Base-by-base conservation (phyloP, 2,797 vertebrate species). In the Yasuhikotakia modesta region DNA sequence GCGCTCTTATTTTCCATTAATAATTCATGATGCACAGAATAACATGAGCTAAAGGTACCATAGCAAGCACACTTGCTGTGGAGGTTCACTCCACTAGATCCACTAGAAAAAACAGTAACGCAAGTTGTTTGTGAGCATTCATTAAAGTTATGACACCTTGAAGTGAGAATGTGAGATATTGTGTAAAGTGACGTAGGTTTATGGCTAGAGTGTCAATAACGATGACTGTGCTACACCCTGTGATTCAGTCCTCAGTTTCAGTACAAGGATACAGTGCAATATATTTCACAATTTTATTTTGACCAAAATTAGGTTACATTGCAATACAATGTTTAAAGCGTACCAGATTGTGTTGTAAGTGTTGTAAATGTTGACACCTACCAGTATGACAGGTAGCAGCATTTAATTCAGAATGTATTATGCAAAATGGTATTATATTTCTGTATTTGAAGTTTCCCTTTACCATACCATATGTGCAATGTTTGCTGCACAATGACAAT, bases 1-100 rank as follows among this genome's bases (percentile, higher is more conserved):
- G 78, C 85, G 58, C 58, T 8, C 27, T 74, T 76, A 63, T 46
- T 53, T 72, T 82, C 68, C 73, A 82, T 82, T 58, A 50, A 30
- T 72, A 46, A 81, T 63, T 68, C 46, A 69, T 71, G 57, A 80
- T 58, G 68, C 75, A 50, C 82, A 61, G 74, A 66, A 68, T 64
- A 68, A 61, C 79, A 74, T 46, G 50, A 66, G 17, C 55, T 53
- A n/a, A 72, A 30, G 57, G 45, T 52, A 45, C 55, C 35, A 8
- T 39, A 39, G 4, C 39, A 43, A 35, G 11, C 8, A 43, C 39
- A 43, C 39, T 43, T 10, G 11, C 1, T 43, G 8, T 43, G 8
- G 39, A 43, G 8, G 39, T 43, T 43, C 39, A 43, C 8, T 39
- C 8, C 43, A 45, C 61, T 45, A 16, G 22, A 77, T 61, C 32